phyloP scores from a whole-genome alignment of 2,797 vertebrate species.

The Tiaroga cobitis region DNA sequence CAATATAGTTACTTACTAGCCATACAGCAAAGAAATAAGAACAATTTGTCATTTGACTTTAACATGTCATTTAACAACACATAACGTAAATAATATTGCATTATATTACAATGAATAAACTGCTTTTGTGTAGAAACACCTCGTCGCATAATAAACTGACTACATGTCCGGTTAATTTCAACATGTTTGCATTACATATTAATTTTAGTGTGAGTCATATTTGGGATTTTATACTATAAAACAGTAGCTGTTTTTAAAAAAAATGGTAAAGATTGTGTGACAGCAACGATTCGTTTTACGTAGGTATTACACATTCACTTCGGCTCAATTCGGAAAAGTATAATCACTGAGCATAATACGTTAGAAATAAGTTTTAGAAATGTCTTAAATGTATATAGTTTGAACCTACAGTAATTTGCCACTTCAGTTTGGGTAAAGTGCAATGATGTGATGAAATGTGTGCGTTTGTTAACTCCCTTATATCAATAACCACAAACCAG shows the following conservation, averaged over 20 bases:
- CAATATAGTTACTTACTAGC: neutral
- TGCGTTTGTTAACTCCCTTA: neutral
- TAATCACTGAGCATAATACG: no score
- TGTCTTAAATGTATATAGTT: no score
- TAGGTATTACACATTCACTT: no score
- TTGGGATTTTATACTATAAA: neutral
- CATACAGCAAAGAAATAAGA: neutral
- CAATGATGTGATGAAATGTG: neutral
- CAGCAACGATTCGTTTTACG: neutral
- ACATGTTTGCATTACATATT: neutral
- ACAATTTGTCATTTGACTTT: fast-evolving
- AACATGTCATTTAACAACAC: neutral
- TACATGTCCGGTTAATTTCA: neutral
- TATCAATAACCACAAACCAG: neutral
- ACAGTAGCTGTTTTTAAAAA: neutral
- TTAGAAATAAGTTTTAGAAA: no score
- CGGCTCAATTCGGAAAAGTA: no score
- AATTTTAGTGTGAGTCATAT: neutral
- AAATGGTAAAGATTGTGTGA: neutral
- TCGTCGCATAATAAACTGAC: neutral
- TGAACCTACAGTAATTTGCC: no score
- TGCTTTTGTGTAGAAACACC: neutral
- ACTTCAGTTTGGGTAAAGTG: neutral
- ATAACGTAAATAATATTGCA: neutral
- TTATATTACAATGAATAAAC: neutral